These are phyloP conservation scores for Tubulanus polymorphus DNA, from an alignment of 2,888 invertebrate species.

Conservation along the genomic window DNA sequence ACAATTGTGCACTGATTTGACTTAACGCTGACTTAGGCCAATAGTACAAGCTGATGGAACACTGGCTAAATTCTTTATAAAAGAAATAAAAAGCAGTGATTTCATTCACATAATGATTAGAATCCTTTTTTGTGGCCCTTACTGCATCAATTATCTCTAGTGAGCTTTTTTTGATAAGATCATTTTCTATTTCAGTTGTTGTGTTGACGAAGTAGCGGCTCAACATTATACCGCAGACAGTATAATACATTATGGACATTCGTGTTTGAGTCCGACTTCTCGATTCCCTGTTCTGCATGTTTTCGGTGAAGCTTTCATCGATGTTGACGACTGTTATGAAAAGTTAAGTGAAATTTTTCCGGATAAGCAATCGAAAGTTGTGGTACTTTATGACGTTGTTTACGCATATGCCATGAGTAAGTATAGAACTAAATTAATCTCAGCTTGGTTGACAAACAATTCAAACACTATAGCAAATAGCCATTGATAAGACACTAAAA, in stretches of 20 bases:
- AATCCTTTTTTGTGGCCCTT: too few relatives aligned
- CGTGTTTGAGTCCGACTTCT: slow-evolving; percentile 72
- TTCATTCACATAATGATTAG: too few relatives aligned
- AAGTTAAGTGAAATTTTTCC: slow-evolving; percentile 30
- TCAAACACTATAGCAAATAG: too few relatives aligned
- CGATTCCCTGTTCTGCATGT: slow-evolving; percentile 66
- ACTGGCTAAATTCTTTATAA: too few relatives aligned
- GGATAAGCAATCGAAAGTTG: slow-evolving; percentile 27
- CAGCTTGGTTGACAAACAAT: too few relatives aligned
- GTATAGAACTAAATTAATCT: slow-evolving; percentile 13
- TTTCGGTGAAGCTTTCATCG: slow-evolving; percentile 58
- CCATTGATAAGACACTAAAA: too few relatives aligned
- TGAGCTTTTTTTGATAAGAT: slow-evolving; percentile 1
- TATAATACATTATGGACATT: slow-evolving; percentile 85
- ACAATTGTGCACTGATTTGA: neutral
- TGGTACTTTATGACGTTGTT: slow-evolving; percentile 53
- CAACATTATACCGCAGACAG: slow-evolving; percentile 81
- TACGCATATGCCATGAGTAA: slow-evolving; percentile 46
- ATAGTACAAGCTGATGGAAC: too few relatives aligned
- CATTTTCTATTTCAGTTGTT: slow-evolving; percentile 65
- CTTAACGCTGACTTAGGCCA: too few relatives aligned
- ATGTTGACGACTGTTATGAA: slow-evolving; percentile 52
- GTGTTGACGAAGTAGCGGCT: slow-evolving; percentile 84
- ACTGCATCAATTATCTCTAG: too few relatives aligned
- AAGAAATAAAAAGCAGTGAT: too few relatives aligned